These are phyloP conservation scores for Trichogramma evanescens DNA, from an alignment of 2,888 invertebrate genomes.

Conservation along the genomic window DNA sequence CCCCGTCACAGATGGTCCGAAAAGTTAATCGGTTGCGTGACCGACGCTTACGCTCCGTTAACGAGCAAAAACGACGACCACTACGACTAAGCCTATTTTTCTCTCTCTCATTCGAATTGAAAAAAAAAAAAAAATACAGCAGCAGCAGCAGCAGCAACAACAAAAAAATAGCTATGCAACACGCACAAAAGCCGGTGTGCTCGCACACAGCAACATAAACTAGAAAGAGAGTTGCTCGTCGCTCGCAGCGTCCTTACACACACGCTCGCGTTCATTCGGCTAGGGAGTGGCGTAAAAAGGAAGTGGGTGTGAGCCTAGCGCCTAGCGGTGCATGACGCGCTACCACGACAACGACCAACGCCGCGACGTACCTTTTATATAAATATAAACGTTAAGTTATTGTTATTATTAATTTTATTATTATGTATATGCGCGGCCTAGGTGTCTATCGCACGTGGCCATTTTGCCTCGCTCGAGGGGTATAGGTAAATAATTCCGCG, in stretches of 20 bases:
- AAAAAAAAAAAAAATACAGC: background rate
- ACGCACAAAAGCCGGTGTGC: slow-evolving; percentile 10
- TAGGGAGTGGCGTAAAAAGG: slow-evolving; percentile 48
- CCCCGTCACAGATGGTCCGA: slow-evolving; percentile 18
- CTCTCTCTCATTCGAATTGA: background rate
- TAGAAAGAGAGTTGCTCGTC: background rate
- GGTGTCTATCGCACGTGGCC: slow-evolving; percentile 7
- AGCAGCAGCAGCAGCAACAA: background rate
- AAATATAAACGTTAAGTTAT: too few relatives aligned
- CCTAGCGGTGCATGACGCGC: slow-evolving; percentile 34
- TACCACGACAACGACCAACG: background rate
- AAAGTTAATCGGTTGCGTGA: slow-evolving; percentile 23
- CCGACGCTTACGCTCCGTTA: slow-evolving; percentile 12
- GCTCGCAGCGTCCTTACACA: slow-evolving; percentile 23
- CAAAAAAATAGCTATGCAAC: slow-evolving; percentile 1
- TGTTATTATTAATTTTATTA: too few relatives aligned
- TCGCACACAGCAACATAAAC: background rate
- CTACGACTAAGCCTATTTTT: background rate
- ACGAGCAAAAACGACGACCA: slow-evolving; percentile 14
- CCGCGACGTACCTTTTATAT: background rate
- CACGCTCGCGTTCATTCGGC: slow-evolving; percentile 25
- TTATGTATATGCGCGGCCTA: background rate
- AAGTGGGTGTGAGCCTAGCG: slow-evolving; percentile 47
- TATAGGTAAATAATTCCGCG: background rate
- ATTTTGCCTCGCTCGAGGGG: slow-evolving; percentile 36